phyloP scores from a whole-genome alignment of 2,113 vertebrate genomes.

The Daphoenositta chrysoptera region DNA sequence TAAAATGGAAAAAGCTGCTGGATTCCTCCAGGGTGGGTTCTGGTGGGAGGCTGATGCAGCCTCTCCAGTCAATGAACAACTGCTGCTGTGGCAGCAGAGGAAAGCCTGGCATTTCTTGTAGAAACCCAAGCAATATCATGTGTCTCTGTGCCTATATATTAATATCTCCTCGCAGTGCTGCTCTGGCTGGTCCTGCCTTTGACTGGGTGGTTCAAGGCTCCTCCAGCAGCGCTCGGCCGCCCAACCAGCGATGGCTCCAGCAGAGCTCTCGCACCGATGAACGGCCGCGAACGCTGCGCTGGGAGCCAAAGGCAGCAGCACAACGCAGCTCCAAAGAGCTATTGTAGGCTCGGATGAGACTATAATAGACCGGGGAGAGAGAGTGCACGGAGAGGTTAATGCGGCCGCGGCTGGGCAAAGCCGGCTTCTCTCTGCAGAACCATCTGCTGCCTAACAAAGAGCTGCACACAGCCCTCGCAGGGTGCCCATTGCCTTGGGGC shows the following conservation, averaged over 20 bases:
- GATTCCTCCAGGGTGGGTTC: background rate
- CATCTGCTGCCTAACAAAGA: slow-evolving; percentile 28
- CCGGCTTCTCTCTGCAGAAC: background rate
- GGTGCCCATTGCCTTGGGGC: rapidly evolving
- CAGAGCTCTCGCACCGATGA: background rate
- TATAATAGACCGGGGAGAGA: background rate
- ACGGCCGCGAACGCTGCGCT: background rate
- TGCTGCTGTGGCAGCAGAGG: background rate
- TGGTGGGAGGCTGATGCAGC: background rate
- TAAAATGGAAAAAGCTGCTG: background rate
- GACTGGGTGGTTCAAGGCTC: background rate
- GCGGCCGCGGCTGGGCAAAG: background rate
- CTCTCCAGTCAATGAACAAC: background rate
- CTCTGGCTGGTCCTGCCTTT: background rate
- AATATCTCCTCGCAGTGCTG: background rate
- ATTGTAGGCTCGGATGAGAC: background rate
- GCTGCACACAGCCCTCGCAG: no score
- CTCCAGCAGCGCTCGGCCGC: background rate
- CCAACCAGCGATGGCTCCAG: background rate
- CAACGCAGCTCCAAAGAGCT: background rate
- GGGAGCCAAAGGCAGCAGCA: background rate
- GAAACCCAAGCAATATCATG: background rate
- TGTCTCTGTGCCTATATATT: background rate
- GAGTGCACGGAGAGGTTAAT: slow-evolving; percentile 28
- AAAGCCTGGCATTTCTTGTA: background rate